A percentile compares a stretch with the other conserved stretches of the same genome.
Evolutionary conservation across 1,140 invertebrate genomes (phyloP).

Genomic region (Ceratina australensis): DNA sequence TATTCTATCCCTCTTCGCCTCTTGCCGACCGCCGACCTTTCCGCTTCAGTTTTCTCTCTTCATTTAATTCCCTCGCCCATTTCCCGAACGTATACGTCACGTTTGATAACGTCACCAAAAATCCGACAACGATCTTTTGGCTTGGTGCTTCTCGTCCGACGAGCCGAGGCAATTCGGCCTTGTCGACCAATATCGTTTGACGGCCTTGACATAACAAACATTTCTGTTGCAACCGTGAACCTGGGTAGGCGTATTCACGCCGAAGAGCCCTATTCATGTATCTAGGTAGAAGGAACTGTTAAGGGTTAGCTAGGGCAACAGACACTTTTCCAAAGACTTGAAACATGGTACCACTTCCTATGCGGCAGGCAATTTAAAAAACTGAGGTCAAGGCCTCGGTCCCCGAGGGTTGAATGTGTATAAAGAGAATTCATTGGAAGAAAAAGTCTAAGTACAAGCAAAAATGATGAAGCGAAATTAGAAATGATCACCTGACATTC

Average conservation of each 20-base stretch:
- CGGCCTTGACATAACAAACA: conserved; percentile 1
- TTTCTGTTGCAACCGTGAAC: conserved; percentile 21
- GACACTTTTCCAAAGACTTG: conserved; percentile 16
- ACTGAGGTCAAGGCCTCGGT: conserved; percentile 32
- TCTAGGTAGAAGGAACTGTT: no score
- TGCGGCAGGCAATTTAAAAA: conserved; percentile 6
- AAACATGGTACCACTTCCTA: conserved; percentile 13
- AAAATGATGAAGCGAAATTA: no score
- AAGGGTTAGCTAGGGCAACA: background rate
- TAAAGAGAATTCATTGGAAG: background rate
- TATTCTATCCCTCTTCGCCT: conserved; percentile 2
- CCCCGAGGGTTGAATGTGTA: background rate
- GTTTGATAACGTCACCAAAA: background rate
- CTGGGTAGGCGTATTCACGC: background rate
- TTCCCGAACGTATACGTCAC: background rate
- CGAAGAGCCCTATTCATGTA: conserved; percentile 23
- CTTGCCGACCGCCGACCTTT: background rate
- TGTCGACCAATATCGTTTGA: background rate
- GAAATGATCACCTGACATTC: no score
- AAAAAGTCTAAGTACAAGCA: background rate
- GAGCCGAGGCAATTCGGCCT: background rate
- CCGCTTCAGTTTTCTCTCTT: background rate
- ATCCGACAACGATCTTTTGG: background rate
- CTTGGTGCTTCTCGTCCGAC: no score
- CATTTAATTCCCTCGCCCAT: background rate